These are phyloP conservation scores for Montipora capricornis DNA, from an alignment of 64 coral and sea anemone species.

Conservation along the genomic window DNA sequence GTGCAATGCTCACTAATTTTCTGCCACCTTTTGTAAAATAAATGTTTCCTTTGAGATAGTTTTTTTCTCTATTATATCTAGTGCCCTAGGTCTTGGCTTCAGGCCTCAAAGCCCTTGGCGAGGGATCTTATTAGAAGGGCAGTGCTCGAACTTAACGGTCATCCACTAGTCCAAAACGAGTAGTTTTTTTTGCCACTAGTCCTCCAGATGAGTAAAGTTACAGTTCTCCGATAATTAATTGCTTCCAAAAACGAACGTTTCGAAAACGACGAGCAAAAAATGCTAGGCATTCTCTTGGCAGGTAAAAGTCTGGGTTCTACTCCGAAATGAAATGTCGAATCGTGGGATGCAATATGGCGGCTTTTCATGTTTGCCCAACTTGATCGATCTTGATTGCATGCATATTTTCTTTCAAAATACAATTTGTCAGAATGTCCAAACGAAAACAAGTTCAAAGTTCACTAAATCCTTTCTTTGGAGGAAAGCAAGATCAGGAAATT, in stretches of 20 bases:
- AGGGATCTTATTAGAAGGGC: too few relatives aligned
- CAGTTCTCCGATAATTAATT: too few relatives aligned
- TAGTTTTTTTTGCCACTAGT: too few relatives aligned
- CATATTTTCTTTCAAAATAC: constrained; percentile 45
- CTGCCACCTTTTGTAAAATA: too few relatives aligned
- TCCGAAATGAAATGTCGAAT: neutral
- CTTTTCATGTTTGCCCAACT: neutral
- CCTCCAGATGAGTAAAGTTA: too few relatives aligned
- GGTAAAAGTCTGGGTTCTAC: constrained; percentile 6
- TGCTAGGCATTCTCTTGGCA: constrained; percentile 8
- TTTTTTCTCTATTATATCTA: too few relatives aligned
- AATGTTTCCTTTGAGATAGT: too few relatives aligned
- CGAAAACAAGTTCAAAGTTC: constrained; percentile 56
- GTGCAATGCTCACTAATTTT: too few relatives aligned
- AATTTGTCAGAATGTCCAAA: constrained; percentile 47
- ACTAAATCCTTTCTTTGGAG: constrained; percentile 57
- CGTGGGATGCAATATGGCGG: constrained; percentile 18
- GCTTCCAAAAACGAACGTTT: neutral
- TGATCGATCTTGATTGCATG: neutral
- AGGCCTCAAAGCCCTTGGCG: too few relatives aligned
- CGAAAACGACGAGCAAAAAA: neutral
- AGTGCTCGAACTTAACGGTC: too few relatives aligned
- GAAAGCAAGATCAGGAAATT: constrained; percentile 57
- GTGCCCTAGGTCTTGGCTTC: too few relatives aligned
- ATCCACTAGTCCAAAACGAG: too few relatives aligned